Percentiles rank a stretch among this genome's conserved stretches.
Evolutionary conservation across 1,140 invertebrate genomes (phyloP).

Genomic region (honey bee (Apis mellifera)): DNA sequence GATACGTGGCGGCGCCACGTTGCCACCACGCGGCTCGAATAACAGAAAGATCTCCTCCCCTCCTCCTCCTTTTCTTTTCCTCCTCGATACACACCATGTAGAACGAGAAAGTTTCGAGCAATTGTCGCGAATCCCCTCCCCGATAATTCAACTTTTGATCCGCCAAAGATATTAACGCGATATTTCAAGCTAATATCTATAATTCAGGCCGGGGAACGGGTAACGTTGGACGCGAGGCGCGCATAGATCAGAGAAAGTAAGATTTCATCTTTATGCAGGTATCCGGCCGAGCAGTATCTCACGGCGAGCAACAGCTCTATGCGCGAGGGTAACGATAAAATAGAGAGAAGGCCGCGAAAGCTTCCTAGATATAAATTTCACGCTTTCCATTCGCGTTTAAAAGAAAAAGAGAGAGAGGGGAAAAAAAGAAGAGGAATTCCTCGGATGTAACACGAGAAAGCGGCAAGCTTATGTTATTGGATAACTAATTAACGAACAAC

Average conservation of each 20-base stretch:
- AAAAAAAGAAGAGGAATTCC: too few species aligned
- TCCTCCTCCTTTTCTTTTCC: too few species aligned
- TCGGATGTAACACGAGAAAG: background rate
- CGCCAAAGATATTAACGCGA: background rate
- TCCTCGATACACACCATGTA: background rate
- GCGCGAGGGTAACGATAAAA: background rate
- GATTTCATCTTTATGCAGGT: slow-evolving; percentile 49
- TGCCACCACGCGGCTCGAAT: slow-evolving; percentile 18
- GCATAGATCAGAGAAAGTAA: slow-evolving; percentile 37
- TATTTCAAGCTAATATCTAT: background rate
- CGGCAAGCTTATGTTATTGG: background rate
- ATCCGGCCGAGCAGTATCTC: slow-evolving; percentile 13
- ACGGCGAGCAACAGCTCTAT: slow-evolving; percentile 8
- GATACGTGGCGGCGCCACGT: slow-evolving; percentile 29
- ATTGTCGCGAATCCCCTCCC: too few species aligned
- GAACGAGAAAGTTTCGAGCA: background rate
- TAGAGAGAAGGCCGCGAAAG: background rate
- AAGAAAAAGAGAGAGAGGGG: background rate
- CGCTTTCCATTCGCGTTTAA: background rate
- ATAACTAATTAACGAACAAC: background rate
- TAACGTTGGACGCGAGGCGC: background rate
- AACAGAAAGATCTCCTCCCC: background rate
- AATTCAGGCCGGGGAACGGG: background rate
- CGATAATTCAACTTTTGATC: background rate
- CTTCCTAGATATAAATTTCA: background rate